phyloP scores from a whole-genome alignment of 2,888 invertebrate genomes.

The Rhamphomyia laevipes region DNA sequence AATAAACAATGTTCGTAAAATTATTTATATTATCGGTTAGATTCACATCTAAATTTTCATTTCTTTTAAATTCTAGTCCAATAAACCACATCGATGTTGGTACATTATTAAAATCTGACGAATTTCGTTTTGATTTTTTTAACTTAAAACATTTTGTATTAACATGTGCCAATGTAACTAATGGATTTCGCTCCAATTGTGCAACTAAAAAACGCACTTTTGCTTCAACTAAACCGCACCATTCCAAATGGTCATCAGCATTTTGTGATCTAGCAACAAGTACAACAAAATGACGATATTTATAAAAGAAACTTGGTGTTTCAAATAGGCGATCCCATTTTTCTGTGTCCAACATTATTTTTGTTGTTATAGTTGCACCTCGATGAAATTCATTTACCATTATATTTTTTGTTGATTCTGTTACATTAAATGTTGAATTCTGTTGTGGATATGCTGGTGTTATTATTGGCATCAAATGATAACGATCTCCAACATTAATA shows the following conservation, averaged over 20 bases:
- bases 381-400: slow-evolving; percentile 86
- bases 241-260: slow-evolving; percentile 83
- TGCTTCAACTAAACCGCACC: slow-evolving; percentile 94
- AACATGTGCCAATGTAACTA: slow-evolving; percentile 87
- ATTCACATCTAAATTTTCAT: slow-evolving; percentile 80
- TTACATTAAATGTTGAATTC: slow-evolving; percentile 98
- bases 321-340: slow-evolving; percentile 90
- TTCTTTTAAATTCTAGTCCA: slow-evolving; percentile 84
- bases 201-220: slow-evolving; percentile 86
- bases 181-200: slow-evolving; percentile 81
- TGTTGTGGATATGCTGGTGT: slow-evolving; percentile 99
- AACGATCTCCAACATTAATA: slow-evolving; percentile 79
- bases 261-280: slow-evolving; percentile 69
- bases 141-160: slow-evolving; percentile 77
- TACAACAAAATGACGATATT: slow-evolving; percentile 93
- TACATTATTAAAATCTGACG: too few species aligned
- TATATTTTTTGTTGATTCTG: slow-evolving; percentile 80
- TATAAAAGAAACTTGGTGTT: slow-evolving; percentile 78
- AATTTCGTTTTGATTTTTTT: slow-evolving; percentile 13
- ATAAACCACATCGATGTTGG: slow-evolving; percentile 89
- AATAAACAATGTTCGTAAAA: slow-evolving; percentile 78
- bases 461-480: slow-evolving; percentile 99
- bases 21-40: slow-evolving; percentile 84
- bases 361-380: slow-evolving; percentile 63
- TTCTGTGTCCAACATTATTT: slow-evolving; percentile 74